phyloP scores from a whole-genome alignment of 92 coral and sea anemone species.

The Zoanthus solanderi region DNA sequence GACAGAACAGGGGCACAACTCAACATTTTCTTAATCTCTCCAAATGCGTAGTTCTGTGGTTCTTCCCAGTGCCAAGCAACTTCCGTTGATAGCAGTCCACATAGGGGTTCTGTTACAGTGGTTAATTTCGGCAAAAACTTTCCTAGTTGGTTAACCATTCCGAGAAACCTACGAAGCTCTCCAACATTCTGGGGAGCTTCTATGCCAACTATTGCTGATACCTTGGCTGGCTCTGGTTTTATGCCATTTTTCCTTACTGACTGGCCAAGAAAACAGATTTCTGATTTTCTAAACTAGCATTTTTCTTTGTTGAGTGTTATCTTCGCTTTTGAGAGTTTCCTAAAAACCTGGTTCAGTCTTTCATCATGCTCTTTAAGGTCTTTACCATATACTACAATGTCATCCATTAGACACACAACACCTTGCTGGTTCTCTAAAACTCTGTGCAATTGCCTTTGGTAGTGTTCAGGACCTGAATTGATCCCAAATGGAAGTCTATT shows the following conservation, averaged over 20 bases:
- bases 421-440: no score
- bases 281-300: no score
- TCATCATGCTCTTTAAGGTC: background rate
- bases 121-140: constrained; percentile 33
- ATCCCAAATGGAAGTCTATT: background rate
- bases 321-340: constrained; percentile 18
- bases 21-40: no score
- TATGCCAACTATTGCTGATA: constrained; percentile 38
- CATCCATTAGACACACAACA: no score
- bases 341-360: constrained; percentile 33
- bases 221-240: background rate
- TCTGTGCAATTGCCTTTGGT: no score
- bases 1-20: no score
- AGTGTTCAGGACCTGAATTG: constrained; percentile 21
- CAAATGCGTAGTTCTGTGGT: constrained; percentile 19
- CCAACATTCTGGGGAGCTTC: constrained; percentile 30
- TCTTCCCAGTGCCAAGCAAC: constrained; percentile 32
- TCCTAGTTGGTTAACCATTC: constrained; percentile 46
- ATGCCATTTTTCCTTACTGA: constrained; percentile 44
- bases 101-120: constrained; percentile 45
- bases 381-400: no score
- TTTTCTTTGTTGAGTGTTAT: constrained; percentile 39
- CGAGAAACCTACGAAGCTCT: constrained; percentile 39
- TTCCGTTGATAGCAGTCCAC: constrained; percentile 28
- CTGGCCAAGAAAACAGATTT: constrained; percentile 19